A percentile compares a stretch with the other conserved stretches of the same genome.
These are phyloP conservation scores for Lordiphosa clarofinis DNA, from an alignment of 1,140 invertebrate genomes.

Conservation along the genomic window DNA sequence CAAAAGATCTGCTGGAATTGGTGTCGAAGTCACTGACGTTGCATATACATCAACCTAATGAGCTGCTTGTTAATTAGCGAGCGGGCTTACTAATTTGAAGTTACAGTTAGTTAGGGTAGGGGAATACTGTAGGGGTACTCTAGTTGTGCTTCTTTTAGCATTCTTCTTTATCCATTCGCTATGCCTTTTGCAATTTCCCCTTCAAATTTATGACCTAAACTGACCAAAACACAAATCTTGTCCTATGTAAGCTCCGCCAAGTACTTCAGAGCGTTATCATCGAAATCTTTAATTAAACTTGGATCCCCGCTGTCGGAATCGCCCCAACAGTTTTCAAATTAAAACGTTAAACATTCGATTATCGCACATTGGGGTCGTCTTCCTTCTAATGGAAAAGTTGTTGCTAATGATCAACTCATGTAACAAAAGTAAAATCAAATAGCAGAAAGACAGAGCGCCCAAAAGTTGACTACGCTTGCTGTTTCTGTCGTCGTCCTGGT, in stretches of 20 bases:
- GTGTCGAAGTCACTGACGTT: slow-evolving; percentile 26
- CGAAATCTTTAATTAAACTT: slow-evolving; percentile 71
- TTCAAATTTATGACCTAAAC: slow-evolving; percentile 52
- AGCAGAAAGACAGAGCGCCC: slow-evolving; percentile 34
- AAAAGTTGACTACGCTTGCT: slow-evolving; percentile 66
- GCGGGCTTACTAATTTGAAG: too few species aligned
- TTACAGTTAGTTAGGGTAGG: too few species aligned
- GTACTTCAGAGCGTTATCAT: slow-evolving; percentile 40
- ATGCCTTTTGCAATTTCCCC: slow-evolving; percentile 20
- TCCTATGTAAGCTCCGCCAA: slow-evolving; percentile 7
- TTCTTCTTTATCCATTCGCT: not conserved
- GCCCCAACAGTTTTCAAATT: slow-evolving; percentile 53
- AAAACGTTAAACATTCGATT: slow-evolving; percentile 75
- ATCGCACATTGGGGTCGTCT: slow-evolving; percentile 39
- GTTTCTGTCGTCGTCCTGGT: slow-evolving; percentile 27
- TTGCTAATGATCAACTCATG: slow-evolving; percentile 68
- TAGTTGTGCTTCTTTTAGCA: too few species aligned
- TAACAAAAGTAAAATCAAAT: slow-evolving; percentile 32
- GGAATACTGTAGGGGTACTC: too few species aligned
- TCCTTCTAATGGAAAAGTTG: slow-evolving; percentile 36
- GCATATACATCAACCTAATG: slow-evolving; percentile 56
- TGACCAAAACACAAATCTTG: slow-evolving; percentile 13
- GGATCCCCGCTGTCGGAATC: slow-evolving; percentile 1
- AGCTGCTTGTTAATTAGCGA: slow-evolving; percentile 54
- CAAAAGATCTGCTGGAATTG: slow-evolving; percentile 36